Evolutionary conservation across 2,113 vertebrate species (phyloP), one percentile per base, ranked within the genome.

Genomic region (Passer montanus): DNA sequence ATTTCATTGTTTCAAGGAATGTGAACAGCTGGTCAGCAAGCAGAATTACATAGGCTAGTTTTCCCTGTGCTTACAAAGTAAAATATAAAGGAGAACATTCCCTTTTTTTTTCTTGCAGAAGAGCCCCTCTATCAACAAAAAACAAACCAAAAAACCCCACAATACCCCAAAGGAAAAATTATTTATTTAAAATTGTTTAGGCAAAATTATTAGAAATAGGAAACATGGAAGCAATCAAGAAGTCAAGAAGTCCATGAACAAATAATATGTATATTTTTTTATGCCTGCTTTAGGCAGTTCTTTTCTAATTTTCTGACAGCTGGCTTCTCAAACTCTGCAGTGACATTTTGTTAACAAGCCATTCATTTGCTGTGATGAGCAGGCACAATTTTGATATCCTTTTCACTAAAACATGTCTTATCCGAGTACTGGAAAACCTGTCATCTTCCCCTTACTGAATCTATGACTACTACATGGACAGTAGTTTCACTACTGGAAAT

Each of bases 41-140:
- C 0, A 0, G 49, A 41, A 53, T 66, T 52, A 15, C 17, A 35
- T 28, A 43, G 33, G 30, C 14, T 30, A 27, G 3, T 44, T 76
- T 89, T 66, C 16, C 9, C 12, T 49, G 7, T 6, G 1, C 4
- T 73, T 69, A 28, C 2, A 7, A 84, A 69, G 12, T 60, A 66
- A 69, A 89, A 81, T 13, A 8, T 15, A 64, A 27, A 80, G 24
- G 7, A 63, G 6, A 76, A 27, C 2, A 3, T 67, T 56, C 30
- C 1, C 13, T 26, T 13, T 55, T 73, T 55, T 73, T 75, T 79
- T 26, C 26, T 68, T 73, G 18, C 9, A 30, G 15, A 49, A 62
- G 20, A 60, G 2, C 9, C 3, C 2, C 6, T 8, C 11, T 37
- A 17, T 15, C 0, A 17, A n/a, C 9, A 23, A 60, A 44, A 10